Base-by-base conservation (phyloP, 2,113 vertebrate genomes). In the Tetraodon nigroviridis region DNA sequence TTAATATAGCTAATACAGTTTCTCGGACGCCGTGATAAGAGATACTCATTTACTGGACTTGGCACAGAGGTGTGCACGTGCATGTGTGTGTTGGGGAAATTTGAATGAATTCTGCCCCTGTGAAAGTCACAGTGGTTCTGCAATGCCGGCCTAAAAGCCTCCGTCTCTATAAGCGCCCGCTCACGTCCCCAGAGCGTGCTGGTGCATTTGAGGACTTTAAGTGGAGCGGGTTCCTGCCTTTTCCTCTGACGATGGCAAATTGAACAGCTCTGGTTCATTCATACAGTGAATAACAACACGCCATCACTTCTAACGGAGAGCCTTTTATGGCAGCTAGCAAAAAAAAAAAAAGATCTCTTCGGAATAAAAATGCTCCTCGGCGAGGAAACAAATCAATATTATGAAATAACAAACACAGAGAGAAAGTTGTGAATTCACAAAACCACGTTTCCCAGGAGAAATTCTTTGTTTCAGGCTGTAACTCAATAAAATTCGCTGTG, bases 91-190 rank as follows among this genome's bases (percentile, higher is more conserved):
- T 15, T 27, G 50, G 5, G 5, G 46, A 11, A 10, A 48, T 61
- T 75, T 63, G 56, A 76, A 37, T 37, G 32, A 37, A 55, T 74
- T 60, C 41, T 59, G 10, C 59, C 53, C 19, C 13, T 44, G 58
- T 55, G 41, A 27, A 52, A 49, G 61, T 79, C 60, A 67, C 37
- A 67, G 65, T 40, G 18, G 56, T 69, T 66, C 64, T 0, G 32
- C 55, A 72, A 71, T 64, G 5, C 53, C 52, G 45, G 57, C 52
- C 48, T 62, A 21, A 56, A 55, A 63, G 37, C 49, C 40, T 8
- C 18, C 42, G 53, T 55, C 45, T 55, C 60, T 69, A 61, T 62
- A 63, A 8, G 47, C 5, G 15, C 20, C 5, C 65, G 46, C 51
- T 68, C 6, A 15, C 13, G 48, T 56, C 51, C 54, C 11, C 15